Base-by-base conservation (phyloP, 2,797 vertebrate species). In the Alosa sapidissima region DNA sequence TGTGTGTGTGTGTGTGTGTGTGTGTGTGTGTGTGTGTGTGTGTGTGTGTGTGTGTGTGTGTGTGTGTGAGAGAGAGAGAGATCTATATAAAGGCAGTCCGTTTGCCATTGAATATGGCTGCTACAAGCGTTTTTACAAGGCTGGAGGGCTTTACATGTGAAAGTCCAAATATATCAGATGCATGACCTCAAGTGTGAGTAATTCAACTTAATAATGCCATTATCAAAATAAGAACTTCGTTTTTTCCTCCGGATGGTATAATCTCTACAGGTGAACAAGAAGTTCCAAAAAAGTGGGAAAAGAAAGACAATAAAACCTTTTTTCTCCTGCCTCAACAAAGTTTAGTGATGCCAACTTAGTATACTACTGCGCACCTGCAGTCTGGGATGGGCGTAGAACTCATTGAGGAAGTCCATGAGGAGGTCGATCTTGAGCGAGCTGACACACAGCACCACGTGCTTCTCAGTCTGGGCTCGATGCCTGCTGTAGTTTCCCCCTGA, bases 401-500 rank as follows among this genome's bases (percentile, higher is more conserved):
- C 96, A 3, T 96, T 97, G 86, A 97, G 96, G 89, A 97, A 97
- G 89, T 97, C 96, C 96, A 97, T 96, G 83, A 97, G 94, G 83
- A 97, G 93, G 87, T 97, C 96, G 2, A 97, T 96, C 93, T 97
- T 97, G 84, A 97, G 94, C 0, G 95, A 96, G 89, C 96, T 97
- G 90, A 97, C 96, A 78, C 96, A 97, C 88, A 97, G 82, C 85
- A 97, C 96, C 89, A 96, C 96, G 1, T 96, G 96, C 82, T 96
- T 96, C 92, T 97, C 96, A 0, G 96, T 97, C 93, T 96, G 96
- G 0, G 96, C 96, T 3, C 96, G 95, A 89, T 97, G 96, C 24
- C 96, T 95, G 91, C 96, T 96, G 93, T 97, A 97, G 92, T 97
- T 97, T 8, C 96, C 96, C 0, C 96, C 96, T 0, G 96, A 90